phyloP scores from a whole-genome alignment of 2,888 invertebrate genomes.

The Drosophila parthenogenetica region DNA sequence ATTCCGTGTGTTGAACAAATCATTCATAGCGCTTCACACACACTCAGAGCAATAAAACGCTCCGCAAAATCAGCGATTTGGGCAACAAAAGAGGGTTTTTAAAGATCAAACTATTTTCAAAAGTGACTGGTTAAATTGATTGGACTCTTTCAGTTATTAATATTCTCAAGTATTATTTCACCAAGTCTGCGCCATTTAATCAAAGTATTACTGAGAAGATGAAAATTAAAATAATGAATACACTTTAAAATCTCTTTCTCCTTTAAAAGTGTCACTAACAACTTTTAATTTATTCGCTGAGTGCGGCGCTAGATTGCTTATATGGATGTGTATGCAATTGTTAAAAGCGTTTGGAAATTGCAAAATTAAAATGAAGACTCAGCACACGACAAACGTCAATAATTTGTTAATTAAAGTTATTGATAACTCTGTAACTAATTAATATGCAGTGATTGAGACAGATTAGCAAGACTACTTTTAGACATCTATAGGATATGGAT shows the following conservation, averaged over 20 bases:
- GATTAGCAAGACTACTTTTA: conserved; percentile 10
- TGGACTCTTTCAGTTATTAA: no score
- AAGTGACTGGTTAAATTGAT: no score
- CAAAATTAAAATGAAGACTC: conserved; percentile 62
- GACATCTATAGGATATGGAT: conserved; percentile 19
- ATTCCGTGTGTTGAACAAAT: conserved; percentile 65
- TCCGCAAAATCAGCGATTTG: conserved; percentile 36
- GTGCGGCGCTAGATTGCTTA: not conserved
- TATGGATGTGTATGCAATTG: conserved; percentile 34
- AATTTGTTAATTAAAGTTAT: conserved; percentile 4
- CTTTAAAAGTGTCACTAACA: no score
- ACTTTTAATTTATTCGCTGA: no score
- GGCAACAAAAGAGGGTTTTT: no score
- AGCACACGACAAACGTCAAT: conserved; percentile 45
- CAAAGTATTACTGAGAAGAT: no score
- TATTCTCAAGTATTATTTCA: no score
- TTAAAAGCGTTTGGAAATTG: conserved; percentile 71
- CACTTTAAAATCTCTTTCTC: no score
- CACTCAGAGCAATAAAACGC: conserved; percentile 47
- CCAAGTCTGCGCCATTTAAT: no score
- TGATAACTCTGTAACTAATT: conserved; percentile 39
- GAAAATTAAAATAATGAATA: no score
- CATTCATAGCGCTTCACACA: conserved; percentile 60
- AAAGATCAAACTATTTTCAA: no score
- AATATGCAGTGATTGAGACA: conserved; percentile 4